These are phyloP conservation scores for Conger conger DNA, from an alignment of 2,113 vertebrate genomes.

Conservation along the genomic window DNA sequence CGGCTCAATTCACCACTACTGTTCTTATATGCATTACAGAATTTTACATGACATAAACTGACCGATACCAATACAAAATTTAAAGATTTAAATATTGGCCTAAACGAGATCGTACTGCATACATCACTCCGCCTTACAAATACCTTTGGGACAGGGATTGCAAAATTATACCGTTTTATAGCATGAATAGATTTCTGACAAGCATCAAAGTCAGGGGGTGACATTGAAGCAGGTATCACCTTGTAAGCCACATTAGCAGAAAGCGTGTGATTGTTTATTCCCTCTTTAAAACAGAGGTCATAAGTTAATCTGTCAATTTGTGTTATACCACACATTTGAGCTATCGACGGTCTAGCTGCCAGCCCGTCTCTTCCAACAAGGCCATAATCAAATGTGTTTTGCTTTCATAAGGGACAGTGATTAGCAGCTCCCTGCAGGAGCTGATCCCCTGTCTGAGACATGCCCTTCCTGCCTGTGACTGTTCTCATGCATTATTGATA, in stretches of 20 bases:
- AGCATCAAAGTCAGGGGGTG: no score
- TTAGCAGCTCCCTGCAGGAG: neutral
- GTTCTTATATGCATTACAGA: no score
- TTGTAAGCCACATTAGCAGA: neutral
- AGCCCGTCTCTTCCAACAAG: neutral
- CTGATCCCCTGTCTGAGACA: neutral
- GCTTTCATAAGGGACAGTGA: neutral
- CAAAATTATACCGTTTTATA: no score
- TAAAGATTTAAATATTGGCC: no score
- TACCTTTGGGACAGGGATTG: no score
- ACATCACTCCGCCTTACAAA: no score
- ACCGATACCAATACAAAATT: no score
- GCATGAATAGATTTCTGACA: no score
- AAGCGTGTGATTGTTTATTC: neutral
- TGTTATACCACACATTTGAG: neutral
- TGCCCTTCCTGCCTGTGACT: neutral
- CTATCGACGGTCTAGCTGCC: neutral
- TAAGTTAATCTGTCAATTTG: conserved; percentile 2
- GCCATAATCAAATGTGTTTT: neutral
- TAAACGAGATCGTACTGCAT: no score
- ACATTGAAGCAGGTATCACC: no score
- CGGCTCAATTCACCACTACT: no score
- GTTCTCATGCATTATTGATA: neutral
- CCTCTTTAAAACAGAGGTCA: neutral
- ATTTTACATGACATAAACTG: no score